Evolutionary conservation across 2,888 invertebrate species (phyloP).

Genomic region (Timema cristinae): DNA sequence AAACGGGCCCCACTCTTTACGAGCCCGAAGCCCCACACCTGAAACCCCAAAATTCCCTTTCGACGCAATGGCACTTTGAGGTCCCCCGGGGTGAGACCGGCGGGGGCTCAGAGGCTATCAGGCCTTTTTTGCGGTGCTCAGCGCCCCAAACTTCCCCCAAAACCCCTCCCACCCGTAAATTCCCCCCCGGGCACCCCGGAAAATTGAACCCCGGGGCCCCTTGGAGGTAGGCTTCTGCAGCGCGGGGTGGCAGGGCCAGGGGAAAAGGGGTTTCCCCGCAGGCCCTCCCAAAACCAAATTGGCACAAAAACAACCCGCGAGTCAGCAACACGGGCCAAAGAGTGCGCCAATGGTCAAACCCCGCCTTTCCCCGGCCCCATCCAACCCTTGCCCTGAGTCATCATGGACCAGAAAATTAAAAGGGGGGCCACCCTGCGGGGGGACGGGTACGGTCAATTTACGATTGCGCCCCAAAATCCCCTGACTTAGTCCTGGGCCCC

Average conservation of each 20-base stretch:
- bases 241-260: slow-evolving; percentile 33
- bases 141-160: slow-evolving; percentile 65
- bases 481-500: slow-evolving; percentile 43
- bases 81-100: slow-evolving; percentile 59
- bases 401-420: slow-evolving; percentile 94
- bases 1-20: slow-evolving; percentile 80
- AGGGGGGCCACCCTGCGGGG: slow-evolving; percentile 76
- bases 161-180: slow-evolving; percentile 56
- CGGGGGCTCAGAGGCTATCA: slow-evolving; percentile 43
- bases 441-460: slow-evolving; percentile 75
- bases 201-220: slow-evolving; percentile 37
- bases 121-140: slow-evolving; percentile 65
- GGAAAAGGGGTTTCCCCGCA: slow-evolving; percentile 69
- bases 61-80: slow-evolving; percentile 38
- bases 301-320: slow-evolving; percentile 48
- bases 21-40: slow-evolving; percentile 81
- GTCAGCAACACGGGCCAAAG: slow-evolving; percentile 53
- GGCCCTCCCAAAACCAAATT: slow-evolving; percentile 77
- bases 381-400: slow-evolving; percentile 77
- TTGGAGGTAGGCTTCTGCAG: slow-evolving; percentile 16
- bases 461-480: slow-evolving; percentile 84
- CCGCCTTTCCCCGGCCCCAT: slow-evolving; percentile 59
- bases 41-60: slow-evolving; percentile 66
- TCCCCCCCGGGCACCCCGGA: slow-evolving; percentile 51
- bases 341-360: slow-evolving; percentile 62